phyloP scores from a whole-genome alignment of 2,888 invertebrate genomes.

The Plusia festucae region DNA sequence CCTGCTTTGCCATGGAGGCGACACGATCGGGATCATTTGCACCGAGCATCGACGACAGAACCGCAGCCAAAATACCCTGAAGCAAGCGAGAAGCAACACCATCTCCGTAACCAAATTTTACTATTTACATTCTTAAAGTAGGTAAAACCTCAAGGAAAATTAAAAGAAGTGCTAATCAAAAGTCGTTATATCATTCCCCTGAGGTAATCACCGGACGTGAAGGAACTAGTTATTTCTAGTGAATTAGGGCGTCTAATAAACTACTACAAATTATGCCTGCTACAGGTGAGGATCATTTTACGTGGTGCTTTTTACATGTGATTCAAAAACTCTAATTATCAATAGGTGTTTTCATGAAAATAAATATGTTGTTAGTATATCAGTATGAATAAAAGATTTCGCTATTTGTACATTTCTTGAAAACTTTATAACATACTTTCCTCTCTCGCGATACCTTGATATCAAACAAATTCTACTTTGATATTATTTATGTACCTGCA shows the following conservation, averaged over 20 bases:
- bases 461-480: neutral
- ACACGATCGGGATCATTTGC: constrained; percentile 97
- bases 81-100: constrained; percentile 90
- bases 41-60: constrained; percentile 97
- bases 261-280: constrained; percentile 75
- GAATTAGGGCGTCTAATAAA: constrained; percentile 74
- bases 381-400: constrained; percentile 71
- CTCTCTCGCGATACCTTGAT: neutral
- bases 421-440: constrained; percentile 40
- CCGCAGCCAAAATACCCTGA: constrained; percentile 97
- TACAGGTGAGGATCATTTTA: constrained; percentile 81
- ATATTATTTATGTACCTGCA: constrained; percentile 92
- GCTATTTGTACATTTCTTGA: constrained; percentile 64
- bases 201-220: constrained; percentile 77
- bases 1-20: constrained; percentile 98
- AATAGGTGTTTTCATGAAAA: constrained; percentile 76
- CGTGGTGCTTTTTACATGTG: constrained; percentile 83
- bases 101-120: constrained; percentile 87
- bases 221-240: constrained; percentile 79
- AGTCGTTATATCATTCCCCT: constrained; percentile 59
- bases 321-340: constrained; percentile 67
- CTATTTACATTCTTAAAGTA: constrained; percentile 81
- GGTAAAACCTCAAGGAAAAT: constrained; percentile 77
- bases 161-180: constrained; percentile 11
- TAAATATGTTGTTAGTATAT: constrained; percentile 81